Evolutionary conservation across 2,888 invertebrate genomes (phyloP).

Genomic region (Blastobasis adustella): DNA sequence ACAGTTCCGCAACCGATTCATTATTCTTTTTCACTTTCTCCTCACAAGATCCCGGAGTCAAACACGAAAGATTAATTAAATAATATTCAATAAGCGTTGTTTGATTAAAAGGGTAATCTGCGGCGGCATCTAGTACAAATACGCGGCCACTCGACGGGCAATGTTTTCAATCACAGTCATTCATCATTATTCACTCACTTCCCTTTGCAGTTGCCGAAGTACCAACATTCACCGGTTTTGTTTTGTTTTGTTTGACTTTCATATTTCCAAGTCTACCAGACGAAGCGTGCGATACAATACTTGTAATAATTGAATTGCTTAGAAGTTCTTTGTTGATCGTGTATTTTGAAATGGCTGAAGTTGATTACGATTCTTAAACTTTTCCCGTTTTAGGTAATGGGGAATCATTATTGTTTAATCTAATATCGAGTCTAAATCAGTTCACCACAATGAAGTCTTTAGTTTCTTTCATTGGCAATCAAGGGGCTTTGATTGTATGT

Average conservation of each 20-base stretch:
- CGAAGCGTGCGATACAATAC: constrained; percentile 52
- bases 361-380: constrained; percentile 19
- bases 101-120: constrained; percentile 71
- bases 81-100: constrained; percentile 68
- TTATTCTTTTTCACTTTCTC: constrained; percentile 14
- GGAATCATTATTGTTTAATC: neutral
- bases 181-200: constrained; percentile 72
- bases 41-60: constrained; percentile 47
- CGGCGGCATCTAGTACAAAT: constrained; percentile 72
- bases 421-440: neutral
- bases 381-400: no score
- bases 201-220: constrained; percentile 67
- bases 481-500: no score
- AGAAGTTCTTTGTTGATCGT: constrained; percentile 33
- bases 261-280: constrained; percentile 55
- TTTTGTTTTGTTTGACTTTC: constrained; percentile 72
- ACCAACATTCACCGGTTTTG: constrained; percentile 49
- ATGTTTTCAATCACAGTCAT: constrained; percentile 70
- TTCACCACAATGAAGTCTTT: neutral
- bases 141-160: constrained; percentile 55
- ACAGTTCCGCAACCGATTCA: neutral
- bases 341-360: constrained; percentile 36
- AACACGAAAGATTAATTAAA: constrained; percentile 68
- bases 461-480: no score
- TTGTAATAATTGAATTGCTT: constrained; percentile 52